Conservation (phyloP, 2,797 vertebrate species). For the Denticeps clupeoides region DNA sequence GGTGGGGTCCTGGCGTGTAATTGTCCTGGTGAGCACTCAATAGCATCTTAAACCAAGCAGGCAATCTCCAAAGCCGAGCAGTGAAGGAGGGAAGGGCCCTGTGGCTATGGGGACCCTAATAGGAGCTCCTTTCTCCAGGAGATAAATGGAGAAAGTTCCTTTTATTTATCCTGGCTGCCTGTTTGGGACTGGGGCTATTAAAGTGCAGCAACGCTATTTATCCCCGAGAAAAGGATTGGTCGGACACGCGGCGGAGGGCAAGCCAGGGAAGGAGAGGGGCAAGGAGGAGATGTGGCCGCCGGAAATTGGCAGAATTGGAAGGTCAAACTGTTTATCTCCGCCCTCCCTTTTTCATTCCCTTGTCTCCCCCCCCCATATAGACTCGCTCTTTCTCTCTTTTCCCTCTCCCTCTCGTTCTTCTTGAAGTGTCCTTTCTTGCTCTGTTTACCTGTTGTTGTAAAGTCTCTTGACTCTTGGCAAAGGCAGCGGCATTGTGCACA, state of each 20-base stretch:
- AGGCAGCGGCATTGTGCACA: not conserved
- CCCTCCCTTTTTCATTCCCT: slow-evolving; percentile 42
- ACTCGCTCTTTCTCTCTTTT: not conserved
- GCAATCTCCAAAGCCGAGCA: slow-evolving; percentile 86
- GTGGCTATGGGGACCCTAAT: slow-evolving; percentile 88
- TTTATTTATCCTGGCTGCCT: slow-evolving; percentile 78
- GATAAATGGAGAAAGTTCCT: slow-evolving; percentile 86
- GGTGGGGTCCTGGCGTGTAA: slow-evolving; percentile 80
- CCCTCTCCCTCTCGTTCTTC: slow-evolving; percentile 45
- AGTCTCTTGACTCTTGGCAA: slow-evolving; percentile 30
- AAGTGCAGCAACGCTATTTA: slow-evolving; percentile 76
- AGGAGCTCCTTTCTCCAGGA: slow-evolving; percentile 77
- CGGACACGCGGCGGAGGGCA: slow-evolving; percentile 63
- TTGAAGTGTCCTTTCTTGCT: slow-evolving; percentile 41
- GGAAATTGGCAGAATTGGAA: slow-evolving; percentile 68
- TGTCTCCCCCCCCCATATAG: slow-evolving; percentile 36
- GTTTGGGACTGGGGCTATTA: slow-evolving; percentile 81
- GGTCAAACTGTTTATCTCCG: slow-evolving; percentile 71
- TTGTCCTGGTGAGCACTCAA: slow-evolving; percentile 95
- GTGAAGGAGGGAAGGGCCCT: slow-evolving; percentile 80
- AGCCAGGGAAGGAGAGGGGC: slow-evolving; percentile 48
- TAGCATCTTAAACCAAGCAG: slow-evolving; percentile 96
- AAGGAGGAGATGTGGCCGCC: slow-evolving; percentile 43
- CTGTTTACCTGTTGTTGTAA: slow-evolving; percentile 50
- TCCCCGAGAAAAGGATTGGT: slow-evolving; percentile 68